Percentiles rank a stretch among this genome's conserved stretches.
phyloP scores from a whole-genome alignment of 2,797 vertebrate genomes.

The Valencia hispanica region DNA sequence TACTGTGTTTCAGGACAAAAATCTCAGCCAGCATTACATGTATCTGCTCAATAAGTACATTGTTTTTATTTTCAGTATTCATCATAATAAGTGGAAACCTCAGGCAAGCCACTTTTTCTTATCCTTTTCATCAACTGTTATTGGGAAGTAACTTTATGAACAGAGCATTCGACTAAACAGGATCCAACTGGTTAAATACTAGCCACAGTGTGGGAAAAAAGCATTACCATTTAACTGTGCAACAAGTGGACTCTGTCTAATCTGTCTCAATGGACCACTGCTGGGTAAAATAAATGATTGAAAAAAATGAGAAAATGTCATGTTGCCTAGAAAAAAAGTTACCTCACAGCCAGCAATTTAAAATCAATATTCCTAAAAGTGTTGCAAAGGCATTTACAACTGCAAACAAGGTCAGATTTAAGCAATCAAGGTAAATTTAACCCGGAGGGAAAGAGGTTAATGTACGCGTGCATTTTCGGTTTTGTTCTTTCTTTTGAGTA shows the following conservation, averaged over 20 bases:
- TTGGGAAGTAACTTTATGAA: too few species aligned
- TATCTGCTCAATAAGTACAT: neutral
- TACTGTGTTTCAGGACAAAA: neutral
- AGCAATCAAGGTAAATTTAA: neutral
- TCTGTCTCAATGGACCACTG: slow-evolving; percentile 6
- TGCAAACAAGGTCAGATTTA: neutral
- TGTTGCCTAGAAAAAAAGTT: neutral
- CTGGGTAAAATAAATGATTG: too few species aligned
- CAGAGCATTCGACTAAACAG: neutral
- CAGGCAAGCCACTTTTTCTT: neutral
- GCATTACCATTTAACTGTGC: neutral
- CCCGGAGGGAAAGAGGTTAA: neutral
- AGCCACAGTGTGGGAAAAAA: neutral
- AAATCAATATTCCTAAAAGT: neutral
- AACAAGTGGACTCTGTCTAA: neutral
- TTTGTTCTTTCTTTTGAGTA: neutral
- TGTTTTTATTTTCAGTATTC: neutral
- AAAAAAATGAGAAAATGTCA: neutral
- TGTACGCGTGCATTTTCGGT: neutral
- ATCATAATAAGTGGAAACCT: neutral
- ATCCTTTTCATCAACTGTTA: neutral
- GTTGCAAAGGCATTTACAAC: neutral
- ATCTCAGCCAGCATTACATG: neutral
- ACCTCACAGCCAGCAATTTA: neutral
- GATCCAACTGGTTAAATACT: neutral